Percentiles rank a stretch among this genome's conserved stretches.
Conservation (phyloP, 2,888 invertebrate species). For the Nomada ruficornis region DNA sequence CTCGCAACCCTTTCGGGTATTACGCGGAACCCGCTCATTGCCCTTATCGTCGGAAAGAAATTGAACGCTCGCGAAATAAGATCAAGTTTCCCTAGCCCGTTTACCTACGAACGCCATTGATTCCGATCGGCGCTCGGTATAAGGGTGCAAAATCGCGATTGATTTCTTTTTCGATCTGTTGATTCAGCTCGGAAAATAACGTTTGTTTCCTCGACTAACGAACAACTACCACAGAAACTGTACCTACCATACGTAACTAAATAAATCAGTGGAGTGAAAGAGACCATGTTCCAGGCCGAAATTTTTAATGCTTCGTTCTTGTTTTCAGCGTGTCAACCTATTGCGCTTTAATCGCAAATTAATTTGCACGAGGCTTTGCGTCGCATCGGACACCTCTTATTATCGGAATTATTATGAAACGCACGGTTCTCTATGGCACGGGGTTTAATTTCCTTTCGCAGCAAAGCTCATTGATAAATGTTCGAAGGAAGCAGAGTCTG, state of each 20-base stretch:
- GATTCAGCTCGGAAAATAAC: constrained; percentile 7
- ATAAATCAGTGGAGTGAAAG: constrained; percentile 56
- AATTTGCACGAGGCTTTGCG: background rate
- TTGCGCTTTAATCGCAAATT: background rate
- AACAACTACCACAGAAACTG: constrained; percentile 55
- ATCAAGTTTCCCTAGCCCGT: no score
- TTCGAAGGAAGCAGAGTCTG: no score
- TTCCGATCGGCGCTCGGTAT: background rate
- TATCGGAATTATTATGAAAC: no score
- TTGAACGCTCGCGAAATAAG: background rate
- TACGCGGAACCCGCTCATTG: background rate
- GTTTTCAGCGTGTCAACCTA: background rate
- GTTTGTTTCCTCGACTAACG: background rate
- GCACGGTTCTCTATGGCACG: no score
- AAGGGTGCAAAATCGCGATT: background rate
- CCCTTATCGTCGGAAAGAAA: background rate
- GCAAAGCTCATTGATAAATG: no score
- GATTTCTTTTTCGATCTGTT: background rate
- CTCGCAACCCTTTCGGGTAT: no score
- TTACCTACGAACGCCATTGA: background rate
- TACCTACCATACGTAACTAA: constrained; percentile 68
- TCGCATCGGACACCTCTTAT: no score
- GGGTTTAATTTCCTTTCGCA: no score
- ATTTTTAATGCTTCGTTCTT: constrained; percentile 1
- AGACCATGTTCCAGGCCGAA: constrained; percentile 17